A percentile compares a stretch with the other conserved stretches of the same genome.
These are phyloP conservation scores for Akabosia matsudoensis DNA, from an alignment of 1,140 invertebrate species.

Conservation along the genomic window DNA sequence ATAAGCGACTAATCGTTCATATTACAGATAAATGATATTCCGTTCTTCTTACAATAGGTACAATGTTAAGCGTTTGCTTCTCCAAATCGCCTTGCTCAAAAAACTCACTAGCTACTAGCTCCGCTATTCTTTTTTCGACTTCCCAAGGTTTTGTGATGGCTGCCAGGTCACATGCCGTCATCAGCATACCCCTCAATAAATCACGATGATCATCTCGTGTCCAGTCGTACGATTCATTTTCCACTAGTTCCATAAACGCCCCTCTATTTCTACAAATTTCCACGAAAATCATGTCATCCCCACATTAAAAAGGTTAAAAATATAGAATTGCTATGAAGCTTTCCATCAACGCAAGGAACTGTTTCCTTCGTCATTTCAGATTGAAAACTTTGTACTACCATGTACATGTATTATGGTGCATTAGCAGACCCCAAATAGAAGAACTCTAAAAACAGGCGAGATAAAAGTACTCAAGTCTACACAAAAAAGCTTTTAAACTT, in stretches of 20 bases:
- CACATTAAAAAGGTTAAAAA: not conserved
- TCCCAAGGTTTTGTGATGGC: slow-evolving; percentile 96
- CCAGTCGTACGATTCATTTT: slow-evolving; percentile 63
- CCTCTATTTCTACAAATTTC: slow-evolving; percentile 66
- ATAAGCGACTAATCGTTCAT: too few species aligned
- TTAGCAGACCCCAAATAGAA: not conserved
- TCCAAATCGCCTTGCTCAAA: slow-evolving; percentile 73
- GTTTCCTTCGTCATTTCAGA: slow-evolving; percentile 31
- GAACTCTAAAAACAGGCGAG: not conserved
- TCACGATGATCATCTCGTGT: slow-evolving; percentile 70
- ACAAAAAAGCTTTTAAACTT: not conserved
- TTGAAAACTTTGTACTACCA: slow-evolving; percentile 45
- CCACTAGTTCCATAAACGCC: slow-evolving; percentile 72
- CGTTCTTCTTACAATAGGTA: slow-evolving; percentile 24
- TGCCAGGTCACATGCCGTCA: slow-evolving; percentile 94
- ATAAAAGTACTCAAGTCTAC: not conserved
- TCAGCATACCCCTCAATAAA: slow-evolving; percentile 82
- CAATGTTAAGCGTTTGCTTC: slow-evolving; percentile 47
- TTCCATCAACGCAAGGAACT: not conserved
- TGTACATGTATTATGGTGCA: not conserved
- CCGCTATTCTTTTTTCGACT: slow-evolving; percentile 82
- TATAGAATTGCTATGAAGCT: too few species aligned
- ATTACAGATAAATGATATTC: not conserved
- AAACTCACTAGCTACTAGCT: slow-evolving; percentile 85
- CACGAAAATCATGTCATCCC: not conserved